Evolutionary conservation across 2,797 vertebrate species (phyloP), one percentile per base, ranked within the genome.

Genomic region (Anas georgica): DNA sequence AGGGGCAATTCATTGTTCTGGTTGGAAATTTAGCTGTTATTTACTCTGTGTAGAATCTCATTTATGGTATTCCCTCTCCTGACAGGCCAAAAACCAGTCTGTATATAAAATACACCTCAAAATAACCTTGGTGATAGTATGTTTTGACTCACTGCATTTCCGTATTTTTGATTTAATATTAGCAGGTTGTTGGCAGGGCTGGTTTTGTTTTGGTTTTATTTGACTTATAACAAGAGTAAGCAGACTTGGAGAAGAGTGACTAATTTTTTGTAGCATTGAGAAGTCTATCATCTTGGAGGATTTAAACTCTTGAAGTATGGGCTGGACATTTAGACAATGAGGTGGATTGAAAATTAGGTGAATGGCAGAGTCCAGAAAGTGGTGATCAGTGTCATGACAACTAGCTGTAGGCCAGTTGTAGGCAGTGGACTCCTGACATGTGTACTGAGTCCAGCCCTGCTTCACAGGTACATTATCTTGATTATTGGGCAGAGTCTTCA

Each of bases 391-490:
- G 28, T 16, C 54, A n/a, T 7, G 52, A 50, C 29, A 14, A 14
- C 25, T 74, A 56, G 12, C 7, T 56, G 33, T 11, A 80, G 33
- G 8, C 17, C 22, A 69, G 26, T 4, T 81, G 8, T 10, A 10
- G 50, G 6, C 1, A 0, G 8, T 29, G 17, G 43, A 31, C 9
- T 10, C 22, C 18, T 56, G 12, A 31, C 18, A 7, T 43, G 7
- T 73, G 7, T 73, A 67, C 45, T 39, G 45, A 4, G 17, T 35
- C 18, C 7, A 33, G 5, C 41, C 15, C 8, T 45, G 23, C 52
- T 72, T 83, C n/a, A 54, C 6, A 29, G 29, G 14, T 39, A 73
- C n/a, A 26, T 8, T 2, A 28, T 43, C 26, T 41, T 12, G 5
- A 72, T 9, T 20, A 52, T 45, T 13, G 11, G 35, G 12, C 52